A percentile compares a stretch with the other conserved stretches of the same genome.
These are phyloP conservation scores for Artibeus jamaicensis DNA, from an alignment of 2,797 vertebrate species.

Conservation along the genomic window DNA sequence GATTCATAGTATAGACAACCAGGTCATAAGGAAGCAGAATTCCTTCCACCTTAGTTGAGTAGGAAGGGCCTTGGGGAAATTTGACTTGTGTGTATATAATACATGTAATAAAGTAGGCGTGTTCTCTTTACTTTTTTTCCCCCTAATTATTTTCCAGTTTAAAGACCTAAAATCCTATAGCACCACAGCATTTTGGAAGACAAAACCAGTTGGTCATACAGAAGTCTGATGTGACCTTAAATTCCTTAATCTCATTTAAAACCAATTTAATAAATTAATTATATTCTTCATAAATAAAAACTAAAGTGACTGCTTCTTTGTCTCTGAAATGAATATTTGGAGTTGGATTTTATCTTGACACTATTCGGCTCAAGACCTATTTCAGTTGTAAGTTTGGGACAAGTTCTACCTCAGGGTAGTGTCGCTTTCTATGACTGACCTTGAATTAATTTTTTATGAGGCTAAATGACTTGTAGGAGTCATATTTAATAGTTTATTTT, in stretches of 20 bases:
- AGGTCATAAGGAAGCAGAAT: not conserved
- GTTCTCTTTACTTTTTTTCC: not conserved
- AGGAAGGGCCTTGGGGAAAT: not conserved
- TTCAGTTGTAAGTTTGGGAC: not conserved
- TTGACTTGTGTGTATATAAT: not conserved
- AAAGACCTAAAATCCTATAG: not conserved
- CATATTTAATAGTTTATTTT: slow-evolving; percentile 4
- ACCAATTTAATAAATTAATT: not conserved
- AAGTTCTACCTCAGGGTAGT: not conserved
- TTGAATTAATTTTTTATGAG: slow-evolving; percentile 13
- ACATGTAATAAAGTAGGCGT: not conserved
- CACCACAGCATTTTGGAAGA: not conserved
- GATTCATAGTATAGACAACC: not conserved
- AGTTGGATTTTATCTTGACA: not conserved
- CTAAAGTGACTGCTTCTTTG: not conserved
- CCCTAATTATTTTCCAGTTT: not conserved
- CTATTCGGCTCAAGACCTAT: not conserved
- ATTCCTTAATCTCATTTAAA: slow-evolving; percentile 1
- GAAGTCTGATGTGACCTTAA: not conserved
- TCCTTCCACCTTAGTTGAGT: not conserved
- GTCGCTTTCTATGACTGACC: not conserved
- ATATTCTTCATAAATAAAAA: not conserved
- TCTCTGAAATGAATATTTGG: slow-evolving; percentile 12
- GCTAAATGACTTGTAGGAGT: not conserved
- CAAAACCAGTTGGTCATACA: not conserved